Evolutionary conservation across 1,140 invertebrate genomes (phyloP).

Genomic region (Microplitis mediator): DNA sequence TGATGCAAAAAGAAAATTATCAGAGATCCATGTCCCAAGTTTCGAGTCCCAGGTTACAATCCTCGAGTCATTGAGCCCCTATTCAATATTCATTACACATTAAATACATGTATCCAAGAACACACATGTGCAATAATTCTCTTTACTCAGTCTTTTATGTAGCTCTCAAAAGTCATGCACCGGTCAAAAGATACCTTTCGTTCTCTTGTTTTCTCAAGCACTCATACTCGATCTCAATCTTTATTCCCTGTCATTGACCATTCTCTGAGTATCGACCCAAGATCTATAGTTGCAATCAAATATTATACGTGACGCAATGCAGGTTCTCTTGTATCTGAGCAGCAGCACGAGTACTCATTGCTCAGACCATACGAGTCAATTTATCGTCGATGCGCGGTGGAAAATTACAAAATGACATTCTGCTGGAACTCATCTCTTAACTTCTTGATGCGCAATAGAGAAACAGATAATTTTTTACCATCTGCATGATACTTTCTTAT

Average conservation of each 20-base stretch:
- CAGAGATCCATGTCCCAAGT: neutral
- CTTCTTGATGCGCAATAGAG: no score
- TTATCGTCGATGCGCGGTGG: neutral
- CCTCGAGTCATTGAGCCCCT: neutral
- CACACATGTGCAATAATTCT: no score
- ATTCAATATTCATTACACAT: neutral
- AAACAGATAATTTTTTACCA: neutral
- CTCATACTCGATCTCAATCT: neutral
- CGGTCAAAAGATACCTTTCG: no score
- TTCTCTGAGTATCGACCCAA: neutral
- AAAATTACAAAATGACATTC: constrained; percentile 21
- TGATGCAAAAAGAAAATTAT: constrained; percentile 1
- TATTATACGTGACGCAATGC: constrained; percentile 27
- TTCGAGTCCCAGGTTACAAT: no score
- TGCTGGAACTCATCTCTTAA: neutral
- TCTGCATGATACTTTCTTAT: neutral
- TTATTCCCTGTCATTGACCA: constrained; percentile 15
- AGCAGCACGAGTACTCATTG: no score
- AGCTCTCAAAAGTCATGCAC: no score
- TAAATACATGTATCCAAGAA: neutral
- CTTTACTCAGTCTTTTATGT: no score
- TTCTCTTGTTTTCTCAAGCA: no score
- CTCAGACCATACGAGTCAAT: neutral
- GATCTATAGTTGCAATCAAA: constrained; percentile 27
- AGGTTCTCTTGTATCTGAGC: neutral